phyloP scores from a whole-genome alignment of 2,888 invertebrate genomes.

The Brachyptera putata region DNA sequence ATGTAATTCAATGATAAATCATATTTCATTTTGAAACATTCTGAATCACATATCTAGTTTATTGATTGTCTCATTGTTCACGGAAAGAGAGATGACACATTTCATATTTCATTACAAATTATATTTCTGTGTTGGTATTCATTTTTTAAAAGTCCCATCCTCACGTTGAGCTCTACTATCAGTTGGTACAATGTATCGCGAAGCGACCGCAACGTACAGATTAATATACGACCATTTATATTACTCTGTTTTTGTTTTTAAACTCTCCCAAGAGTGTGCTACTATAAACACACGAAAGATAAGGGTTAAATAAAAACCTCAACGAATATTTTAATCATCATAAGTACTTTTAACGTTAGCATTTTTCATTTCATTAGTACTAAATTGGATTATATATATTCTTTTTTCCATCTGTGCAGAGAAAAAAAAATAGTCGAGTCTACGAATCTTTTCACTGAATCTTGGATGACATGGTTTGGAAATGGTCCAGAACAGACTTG shows the following conservation, averaged over 20 bases:
- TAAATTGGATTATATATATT: slow-evolving; percentile 2
- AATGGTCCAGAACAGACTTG: slow-evolving; percentile 16
- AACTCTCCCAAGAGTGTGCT: slow-evolving; percentile 10
- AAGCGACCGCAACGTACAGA: slow-evolving; percentile 1
- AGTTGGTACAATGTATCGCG: not conserved
- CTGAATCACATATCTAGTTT: too few species aligned
- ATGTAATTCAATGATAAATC: too few species aligned
- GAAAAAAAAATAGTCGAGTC: not conserved
- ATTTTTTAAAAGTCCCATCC: too few species aligned
- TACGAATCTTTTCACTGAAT: slow-evolving; percentile 20
- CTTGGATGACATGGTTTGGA: slow-evolving; percentile 23
- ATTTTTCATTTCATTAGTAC: slow-evolving; percentile 28
- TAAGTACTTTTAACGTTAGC: slow-evolving; percentile 22
- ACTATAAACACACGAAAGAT: slow-evolving; percentile 13
- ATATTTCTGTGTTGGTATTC: too few species aligned
- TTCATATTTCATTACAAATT: too few species aligned
- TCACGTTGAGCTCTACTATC: too few species aligned
- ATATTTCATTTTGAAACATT: too few species aligned
- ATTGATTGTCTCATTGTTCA: too few species aligned
- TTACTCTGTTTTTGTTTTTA: slow-evolving; percentile 3
- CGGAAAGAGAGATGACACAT: too few species aligned
- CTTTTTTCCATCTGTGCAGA: not conserved
- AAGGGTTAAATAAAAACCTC: slow-evolving; percentile 13
- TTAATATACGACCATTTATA: slow-evolving; percentile 11
- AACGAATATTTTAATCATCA: slow-evolving; percentile 24